These are phyloP conservation scores for Eucera pruinosa DNA, from an alignment of 2,888 invertebrate species.

Conservation along the genomic window DNA sequence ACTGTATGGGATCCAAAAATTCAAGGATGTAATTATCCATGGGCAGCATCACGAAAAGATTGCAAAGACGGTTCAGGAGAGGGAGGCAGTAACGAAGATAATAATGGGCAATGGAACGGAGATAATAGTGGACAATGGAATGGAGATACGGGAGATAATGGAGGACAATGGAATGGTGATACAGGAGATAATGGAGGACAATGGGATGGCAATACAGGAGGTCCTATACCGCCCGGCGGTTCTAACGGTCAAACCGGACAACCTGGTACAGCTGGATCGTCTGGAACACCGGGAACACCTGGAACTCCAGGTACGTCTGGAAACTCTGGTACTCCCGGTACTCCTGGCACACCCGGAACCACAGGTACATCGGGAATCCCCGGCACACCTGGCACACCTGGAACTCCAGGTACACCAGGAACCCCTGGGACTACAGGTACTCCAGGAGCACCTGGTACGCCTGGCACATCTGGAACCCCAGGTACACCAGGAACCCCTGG, in stretches of 20 bases:
- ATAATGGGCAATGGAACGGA: conserved; percentile 70
- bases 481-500: conserved; percentile 54
- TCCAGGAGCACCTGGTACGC: conserved; percentile 46
- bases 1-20: conserved; percentile 87
- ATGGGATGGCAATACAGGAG: conserved; percentile 64
- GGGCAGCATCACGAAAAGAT: conserved; percentile 77
- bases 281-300: conserved; percentile 53
- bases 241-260: conserved; percentile 66
- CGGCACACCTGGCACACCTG: conserved; percentile 35
- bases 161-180: conserved; percentile 57
- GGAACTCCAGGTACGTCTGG: conserved; percentile 52
- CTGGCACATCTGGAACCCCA: conserved; percentile 57
- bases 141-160: conserved; percentile 55
- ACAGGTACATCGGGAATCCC: conserved; percentile 37
- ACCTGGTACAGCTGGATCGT: conserved; percentile 64
- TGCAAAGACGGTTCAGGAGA: conserved; percentile 52
- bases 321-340: conserved; percentile 55
- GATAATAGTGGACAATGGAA: conserved; percentile 64
- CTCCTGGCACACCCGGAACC: conserved; percentile 43
- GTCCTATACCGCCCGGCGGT: conserved; percentile 55
- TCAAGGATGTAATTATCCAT: conserved; percentile 86
- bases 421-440: conserved; percentile 55
- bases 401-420: conserved; percentile 42
- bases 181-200: conserved; percentile 47
- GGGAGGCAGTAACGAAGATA: conserved; percentile 51